Base-by-base conservation (phyloP, 2,888 invertebrate species). In the Ariolimax columbianus region DNA sequence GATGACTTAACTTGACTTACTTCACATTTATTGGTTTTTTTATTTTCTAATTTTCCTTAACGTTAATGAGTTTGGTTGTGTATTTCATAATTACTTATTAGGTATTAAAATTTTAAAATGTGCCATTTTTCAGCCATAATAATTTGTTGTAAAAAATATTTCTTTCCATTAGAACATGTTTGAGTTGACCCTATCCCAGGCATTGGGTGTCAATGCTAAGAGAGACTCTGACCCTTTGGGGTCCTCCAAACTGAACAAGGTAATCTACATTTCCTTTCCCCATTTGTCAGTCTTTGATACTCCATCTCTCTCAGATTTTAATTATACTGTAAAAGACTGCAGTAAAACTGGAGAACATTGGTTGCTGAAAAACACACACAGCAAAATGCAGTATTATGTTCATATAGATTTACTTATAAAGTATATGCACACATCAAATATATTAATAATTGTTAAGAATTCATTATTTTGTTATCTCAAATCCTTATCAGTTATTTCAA, bases 101-200 rank as follows among this genome's bases (percentile, higher is more conserved):
- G n/a, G n/a, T n/a, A n/a, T n/a, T 47, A 47, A 47, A 14, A 47
- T 47, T 6, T 47, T 47, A 47, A 55, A 23, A 55, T 55, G 7
- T 7, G 23, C n/a, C 26, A 3, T 23, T 63, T 63, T 14, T 63
- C 59, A 23, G 30, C 33, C 33, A 17, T 33, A 14, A 17, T 33
- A 11, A 30, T 9, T 30, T 66, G 30, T 23, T 68, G n/a, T 59
- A n/a, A 30, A 30, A 47, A 75, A 19, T 75, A 33, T 75, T 75
- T 51, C 77, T 63, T 86, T n/a, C 80, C 89, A 92, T n/a, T 90
- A 95, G 93, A 95, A 99, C 93, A 97, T 99, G 90, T 99, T 99
- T 95, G 99, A 99, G 94, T 96, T 97, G 70, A 97, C 98, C 75
- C 95, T 99, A 87, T 97, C 96, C 86, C 97, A 97, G 93, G 98